A percentile compares a stretch with the other conserved stretches of the same genome.
phyloP scores from a whole-genome alignment of 2,113 vertebrate genomes.

The Cyprinodon tularosa region DNA sequence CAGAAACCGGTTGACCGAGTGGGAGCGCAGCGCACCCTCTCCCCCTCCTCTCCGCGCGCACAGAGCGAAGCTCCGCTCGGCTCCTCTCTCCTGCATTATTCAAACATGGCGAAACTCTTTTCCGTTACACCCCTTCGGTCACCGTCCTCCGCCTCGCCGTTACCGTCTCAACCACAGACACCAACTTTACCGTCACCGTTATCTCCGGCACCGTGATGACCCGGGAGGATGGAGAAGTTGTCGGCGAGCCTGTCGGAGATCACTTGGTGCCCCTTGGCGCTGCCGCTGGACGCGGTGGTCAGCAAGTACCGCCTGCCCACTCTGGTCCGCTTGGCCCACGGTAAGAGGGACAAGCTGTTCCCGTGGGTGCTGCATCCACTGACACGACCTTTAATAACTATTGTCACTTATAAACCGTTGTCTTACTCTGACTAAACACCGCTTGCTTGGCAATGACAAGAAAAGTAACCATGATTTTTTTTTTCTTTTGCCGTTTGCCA shows the following conservation, averaged over 20 bases:
- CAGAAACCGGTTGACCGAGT: conserved; percentile 16
- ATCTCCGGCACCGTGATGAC: conserved; percentile 73
- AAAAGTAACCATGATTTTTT: neutral
- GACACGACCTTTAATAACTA: conserved; percentile 4
- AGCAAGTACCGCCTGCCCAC: conserved; percentile 91
- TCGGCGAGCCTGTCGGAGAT: conserved; percentile 88
- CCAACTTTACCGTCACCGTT: conserved; percentile 7
- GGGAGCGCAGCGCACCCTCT: conserved; percentile 43
- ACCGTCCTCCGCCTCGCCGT: neutral
- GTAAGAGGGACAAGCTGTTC: conserved; percentile 70
- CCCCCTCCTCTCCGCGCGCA: conserved; percentile 56
- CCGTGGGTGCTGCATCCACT: neutral
- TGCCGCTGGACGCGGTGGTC: conserved; percentile 92
- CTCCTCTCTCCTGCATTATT: conserved; percentile 35
- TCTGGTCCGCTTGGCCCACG: conserved; percentile 87
- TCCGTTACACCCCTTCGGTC: conserved; percentile 37
- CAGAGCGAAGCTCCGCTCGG: conserved; percentile 45
- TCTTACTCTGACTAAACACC: neutral
- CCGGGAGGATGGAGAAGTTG: conserved; percentile 89
- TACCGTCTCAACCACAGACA: neutral
- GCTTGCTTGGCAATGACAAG: neutral
- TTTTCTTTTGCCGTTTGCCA: neutral
- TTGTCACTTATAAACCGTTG: neutral
- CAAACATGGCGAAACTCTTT: conserved; percentile 77
- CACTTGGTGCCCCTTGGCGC: conserved; percentile 89